Evolutionary conservation across 2,113 vertebrate species (phyloP), one percentile per base, ranked within the genome.

Genomic region (Laticauda laticaudata): DNA sequence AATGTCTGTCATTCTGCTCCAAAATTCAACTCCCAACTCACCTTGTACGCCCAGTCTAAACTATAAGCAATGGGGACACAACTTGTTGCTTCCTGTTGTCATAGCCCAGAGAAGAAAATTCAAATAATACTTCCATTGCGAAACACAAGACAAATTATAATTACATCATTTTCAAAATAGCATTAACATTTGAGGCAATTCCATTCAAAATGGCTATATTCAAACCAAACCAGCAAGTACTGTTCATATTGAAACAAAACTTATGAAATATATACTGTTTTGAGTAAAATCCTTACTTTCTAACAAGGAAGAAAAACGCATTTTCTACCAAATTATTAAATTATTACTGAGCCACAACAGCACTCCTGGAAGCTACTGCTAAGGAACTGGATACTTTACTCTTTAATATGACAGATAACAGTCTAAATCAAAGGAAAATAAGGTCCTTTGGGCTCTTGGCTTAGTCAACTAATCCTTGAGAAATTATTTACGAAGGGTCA

Each of bases 321-420:
- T 90, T 94, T 89, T 88, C 90, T 26, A 87, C 51, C 64, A 90
- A 90, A 61, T 11, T 61, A 10, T 61, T 61, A 61, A 61, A 61
- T 61, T 61, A 61, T 61, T 61, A 61, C 8, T 26, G 24, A 61
- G 24, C 59, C 24, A 61, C 59, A 61, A 61, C 26, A 61, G 9
- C 59, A 61, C 24, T 61, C 26, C 55, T 56, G 55, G 55, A 56
- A 61, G 24, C 24, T 61, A 61, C 23, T 61, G 24, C 24, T 26
- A 26, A 61, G 59, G 59, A 61, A 26, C 9, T 26, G 59, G 24
- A 61, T 26, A 61, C 59, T 61, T 26, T 61, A 61, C 9, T 61
- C 59, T 61, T 23, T 61, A 61, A 61, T 61, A 61, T 61, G 6
- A 26, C 57, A 59, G 57, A 59, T 59, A 26, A 9, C 24, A 61